Evolutionary conservation across 2,888 invertebrate species (phyloP), one percentile per base, ranked within the genome.

Genomic region (Andrena haemorrhoa): DNA sequence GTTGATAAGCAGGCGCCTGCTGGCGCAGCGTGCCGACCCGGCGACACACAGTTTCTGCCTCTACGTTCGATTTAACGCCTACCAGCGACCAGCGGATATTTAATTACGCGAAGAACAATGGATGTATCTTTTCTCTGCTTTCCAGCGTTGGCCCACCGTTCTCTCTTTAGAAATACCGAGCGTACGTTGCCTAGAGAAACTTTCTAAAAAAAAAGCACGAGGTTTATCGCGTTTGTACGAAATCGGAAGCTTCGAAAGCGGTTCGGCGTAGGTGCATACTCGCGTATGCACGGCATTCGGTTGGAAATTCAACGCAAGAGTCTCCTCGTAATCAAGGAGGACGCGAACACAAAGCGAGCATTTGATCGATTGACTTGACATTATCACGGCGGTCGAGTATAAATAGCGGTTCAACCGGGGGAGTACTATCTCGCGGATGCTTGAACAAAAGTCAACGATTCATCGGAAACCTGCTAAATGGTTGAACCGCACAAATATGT

Each of bases 1-100:
- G 68, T 60, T 53, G 89, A 89, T 87, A 89, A 88, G 69, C 79
- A 65, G 85, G 83, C 85, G 87, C 85, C 83, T 70, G 74, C 29
- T 65, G 75, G 73, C 63, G 63, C 72, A 70, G 56, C 26, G 60
- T 60, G 65, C 56, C 47, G 66, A 26, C 65, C 60, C 64, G 58
- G 49, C 69, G 63, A 76, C 79, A 53, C 33, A 49, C 47, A 12
- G 20, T 60, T 70, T 33, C 75, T 5, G 29, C 20, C 20, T 26
- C 63, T 69, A 33, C 53, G 49, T 70, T 80, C 73, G 20, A 75
- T 75, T 79, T 60, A 31, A 75, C n/a, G 64, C 41, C 64, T 26
- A 41, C 8, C 8, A 49, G 4, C 63, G 6, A 29, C 1, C 61
- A 66, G 23, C 53, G 47, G 20, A 58, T 6, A 58, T 74, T 77